phyloP scores from a whole-genome alignment of 2,797 vertebrate species.

The Ctenopoma multispine region DNA sequence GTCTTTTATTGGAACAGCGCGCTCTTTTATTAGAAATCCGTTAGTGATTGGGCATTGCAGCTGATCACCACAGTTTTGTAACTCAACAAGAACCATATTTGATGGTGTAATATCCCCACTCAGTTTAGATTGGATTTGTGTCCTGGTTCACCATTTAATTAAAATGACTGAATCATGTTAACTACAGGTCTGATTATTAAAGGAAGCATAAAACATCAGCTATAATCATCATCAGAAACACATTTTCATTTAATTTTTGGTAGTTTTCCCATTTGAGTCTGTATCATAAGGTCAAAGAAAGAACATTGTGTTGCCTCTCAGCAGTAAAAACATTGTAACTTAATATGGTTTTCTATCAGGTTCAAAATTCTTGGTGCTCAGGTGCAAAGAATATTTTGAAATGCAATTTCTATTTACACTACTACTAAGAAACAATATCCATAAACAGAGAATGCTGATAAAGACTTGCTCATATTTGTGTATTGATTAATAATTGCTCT shows the following conservation, averaged over 20 bases:
- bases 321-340: too few relatives aligned
- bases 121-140: neutral
- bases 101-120: neutral
- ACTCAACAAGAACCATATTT: neutral
- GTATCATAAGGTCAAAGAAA: too few relatives aligned
- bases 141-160: neutral
- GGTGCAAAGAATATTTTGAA: neutral
- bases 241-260: too few relatives aligned
- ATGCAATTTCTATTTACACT: too few relatives aligned
- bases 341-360: too few relatives aligned
- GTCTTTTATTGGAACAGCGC: neutral
- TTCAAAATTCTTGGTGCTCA: neutral
- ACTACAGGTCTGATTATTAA: too few relatives aligned
- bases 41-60: neutral
- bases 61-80: too few relatives aligned
- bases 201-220: neutral
- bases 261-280: too few relatives aligned
- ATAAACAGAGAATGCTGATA: neutral
- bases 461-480: neutral
- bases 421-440: neutral
- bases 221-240: too few relatives aligned
- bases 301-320: too few relatives aligned
- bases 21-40: neutral
- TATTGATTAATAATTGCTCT: neutral
- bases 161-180: neutral